Evolutionary conservation across 2,113 vertebrate species (phyloP), one percentile per base, ranked within the genome.

Genomic region (Dicentrarchus labrax): DNA sequence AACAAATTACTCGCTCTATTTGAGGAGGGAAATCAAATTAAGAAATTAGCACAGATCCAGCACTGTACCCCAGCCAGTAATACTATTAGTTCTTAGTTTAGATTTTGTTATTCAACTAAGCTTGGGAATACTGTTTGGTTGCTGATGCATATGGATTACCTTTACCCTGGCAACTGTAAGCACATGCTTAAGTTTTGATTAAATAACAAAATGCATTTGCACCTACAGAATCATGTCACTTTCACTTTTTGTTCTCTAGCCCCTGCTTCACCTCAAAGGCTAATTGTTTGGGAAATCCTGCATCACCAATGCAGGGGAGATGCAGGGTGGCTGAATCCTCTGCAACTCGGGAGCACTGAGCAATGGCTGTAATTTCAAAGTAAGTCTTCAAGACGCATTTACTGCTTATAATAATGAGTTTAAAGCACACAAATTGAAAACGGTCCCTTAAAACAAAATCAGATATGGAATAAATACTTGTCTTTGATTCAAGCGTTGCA

Each of bases 1-100:
- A 95, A 94, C 92, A 90, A 95, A 95, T 95, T 89, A 94, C 90
- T 91, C 66, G 92, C 93, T 94, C 93, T 95, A 92, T 95, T 95
- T 94, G 91, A 93, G 91, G 89, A 93, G 78, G 83, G 77, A 91
- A 94, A 93, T 95, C 90, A 85, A 94, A 94, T 94, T 91, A 93
- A 83, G 85, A 93, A 92, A 92, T 91, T 87, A 89, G 83, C 88
- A 82, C 60, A 72, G 78, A 91, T 89, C 83, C 92, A 91, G 66
- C 71, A 89, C 81, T 89, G 83, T 89, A 84, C 73, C 68, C 53
- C 59, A 67, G 84, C 86, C 85, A 77, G 80, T 76, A 89, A 86
- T 86, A 80, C 85, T 76, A 86, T 87, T 83, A 82, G 78, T 62
- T 88, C 62, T 85, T 85, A 82, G 84, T 87, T 89, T 71, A 78